A percentile compares a stretch with the other conserved stretches of the same genome.
Conservation (phyloP, 2,113 vertebrate genomes). For the Antechinus stuartii region DNA sequence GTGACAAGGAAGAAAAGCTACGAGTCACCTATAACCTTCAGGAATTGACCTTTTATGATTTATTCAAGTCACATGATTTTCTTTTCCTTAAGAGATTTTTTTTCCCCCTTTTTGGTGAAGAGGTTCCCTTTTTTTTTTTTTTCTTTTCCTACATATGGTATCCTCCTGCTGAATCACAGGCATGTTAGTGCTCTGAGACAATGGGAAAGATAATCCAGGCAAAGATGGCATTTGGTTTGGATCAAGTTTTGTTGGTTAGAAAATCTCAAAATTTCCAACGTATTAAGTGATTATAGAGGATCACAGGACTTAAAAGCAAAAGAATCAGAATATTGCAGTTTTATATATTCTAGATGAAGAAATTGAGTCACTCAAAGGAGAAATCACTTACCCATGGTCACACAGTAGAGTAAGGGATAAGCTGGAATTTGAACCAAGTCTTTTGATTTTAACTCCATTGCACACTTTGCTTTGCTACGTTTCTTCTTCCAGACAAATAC, state of each 20-base stretch:
- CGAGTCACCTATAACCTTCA: neutral
- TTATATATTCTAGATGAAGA: neutral
- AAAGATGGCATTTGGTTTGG: neutral
- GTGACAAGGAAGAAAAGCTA: neutral
- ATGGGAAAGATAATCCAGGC: neutral
- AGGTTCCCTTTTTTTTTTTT: neutral
- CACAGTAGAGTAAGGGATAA: neutral
- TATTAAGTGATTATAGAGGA: neutral
- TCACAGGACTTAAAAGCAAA: neutral
- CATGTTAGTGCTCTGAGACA: neutral
- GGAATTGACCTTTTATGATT: neutral
- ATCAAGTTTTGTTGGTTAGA: neutral
- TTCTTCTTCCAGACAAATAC: neutral
- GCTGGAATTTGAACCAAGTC: neutral
- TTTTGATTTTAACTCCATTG: neutral
- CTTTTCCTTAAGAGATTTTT: neutral
- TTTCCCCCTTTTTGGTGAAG: neutral
- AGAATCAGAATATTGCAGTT: neutral
- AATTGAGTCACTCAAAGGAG: neutral
- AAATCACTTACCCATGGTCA: neutral
- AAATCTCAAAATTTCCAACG: neutral
- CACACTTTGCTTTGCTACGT: neutral
- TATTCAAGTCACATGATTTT: neutral
- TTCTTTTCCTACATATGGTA: accelerated
- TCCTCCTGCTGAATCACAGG: neutral